Evolutionary conservation across 64 coral and sea anemone genomes (phyloP).

Genomic region (Dendronephthya gigantea): DNA sequence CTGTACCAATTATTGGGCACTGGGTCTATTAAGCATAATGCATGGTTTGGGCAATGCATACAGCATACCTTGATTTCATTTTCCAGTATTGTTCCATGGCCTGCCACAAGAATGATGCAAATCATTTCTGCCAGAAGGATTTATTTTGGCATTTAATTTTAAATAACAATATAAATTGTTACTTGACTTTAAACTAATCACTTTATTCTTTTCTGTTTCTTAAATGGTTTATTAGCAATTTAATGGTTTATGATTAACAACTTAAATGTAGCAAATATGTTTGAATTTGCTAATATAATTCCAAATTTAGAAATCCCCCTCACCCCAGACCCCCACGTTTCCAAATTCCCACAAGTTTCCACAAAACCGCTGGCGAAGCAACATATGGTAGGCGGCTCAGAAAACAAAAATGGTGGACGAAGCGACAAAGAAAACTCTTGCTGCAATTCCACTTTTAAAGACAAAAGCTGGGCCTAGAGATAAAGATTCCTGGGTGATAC

Average conservation of each 20-base stretch:
- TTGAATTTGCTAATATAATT: neutral
- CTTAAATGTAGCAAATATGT: neutral
- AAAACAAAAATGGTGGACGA: conserved; percentile 98
- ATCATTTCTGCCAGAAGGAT: neutral
- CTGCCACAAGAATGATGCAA: conserved; percentile 32
- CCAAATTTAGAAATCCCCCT: no score
- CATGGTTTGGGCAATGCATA: no score
- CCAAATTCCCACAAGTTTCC: no score
- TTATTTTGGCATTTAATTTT: no score
- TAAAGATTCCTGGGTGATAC: conserved; percentile 62
- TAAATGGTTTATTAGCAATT: no score
- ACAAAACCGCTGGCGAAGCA: no score
- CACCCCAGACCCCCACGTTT: no score
- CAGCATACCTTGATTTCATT: conserved; percentile 16
- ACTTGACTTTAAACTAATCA: neutral
- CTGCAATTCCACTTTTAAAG: conserved; percentile 79
- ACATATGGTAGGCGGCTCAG: no score
- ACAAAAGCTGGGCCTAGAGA: conserved; percentile 96
- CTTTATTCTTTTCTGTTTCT: no score
- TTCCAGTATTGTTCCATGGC: conserved; percentile 9
- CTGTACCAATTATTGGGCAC: no score
- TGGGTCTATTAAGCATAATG: no score
- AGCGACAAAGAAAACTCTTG: conserved; percentile 77
- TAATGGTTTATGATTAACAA: neutral
- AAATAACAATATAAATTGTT: no score